Evolutionary conservation across 2,113 vertebrate species (phyloP).

Genomic region (Crotalus helleri): DNA sequence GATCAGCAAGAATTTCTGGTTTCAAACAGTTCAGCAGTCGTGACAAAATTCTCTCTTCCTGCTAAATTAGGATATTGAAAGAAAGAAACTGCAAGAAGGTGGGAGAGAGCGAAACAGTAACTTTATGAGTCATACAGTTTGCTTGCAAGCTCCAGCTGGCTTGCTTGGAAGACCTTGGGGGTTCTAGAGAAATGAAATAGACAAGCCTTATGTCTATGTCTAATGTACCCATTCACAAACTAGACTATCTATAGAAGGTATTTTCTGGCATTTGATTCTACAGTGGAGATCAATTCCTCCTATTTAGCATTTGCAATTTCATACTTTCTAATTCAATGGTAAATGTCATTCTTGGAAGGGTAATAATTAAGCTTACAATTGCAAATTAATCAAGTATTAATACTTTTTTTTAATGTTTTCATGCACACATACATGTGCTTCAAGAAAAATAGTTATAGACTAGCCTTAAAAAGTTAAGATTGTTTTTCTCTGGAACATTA

Average conservation of each 20-base stretch:
- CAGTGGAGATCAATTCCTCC: neutral
- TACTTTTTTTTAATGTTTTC: neutral
- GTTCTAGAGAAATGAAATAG: neutral
- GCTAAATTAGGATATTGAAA: neutral
- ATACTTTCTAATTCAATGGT: neutral
- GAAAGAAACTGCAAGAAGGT: neutral
- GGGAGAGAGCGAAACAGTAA: neutral
- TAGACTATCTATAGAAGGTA: neutral
- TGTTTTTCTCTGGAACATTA: neutral
- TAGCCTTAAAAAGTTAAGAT: neutral
- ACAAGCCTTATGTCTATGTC: neutral
- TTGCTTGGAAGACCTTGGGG: neutral
- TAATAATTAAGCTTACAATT: neutral
- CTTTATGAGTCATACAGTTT: neutral
- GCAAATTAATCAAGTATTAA: neutral
- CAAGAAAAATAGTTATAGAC: neutral
- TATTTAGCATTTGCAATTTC: neutral
- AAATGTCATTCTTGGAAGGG: neutral
- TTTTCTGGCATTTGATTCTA: neutral
- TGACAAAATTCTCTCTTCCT: neutral
- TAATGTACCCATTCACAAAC: rapidly evolving
- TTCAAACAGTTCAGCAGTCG: neutral
- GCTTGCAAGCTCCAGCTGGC: neutral
- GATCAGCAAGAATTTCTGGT: neutral
- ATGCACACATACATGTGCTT: neutral